Evolutionary conservation across 2,888 invertebrate genomes (phyloP).

Genomic region (Phyto melanocephala): DNA sequence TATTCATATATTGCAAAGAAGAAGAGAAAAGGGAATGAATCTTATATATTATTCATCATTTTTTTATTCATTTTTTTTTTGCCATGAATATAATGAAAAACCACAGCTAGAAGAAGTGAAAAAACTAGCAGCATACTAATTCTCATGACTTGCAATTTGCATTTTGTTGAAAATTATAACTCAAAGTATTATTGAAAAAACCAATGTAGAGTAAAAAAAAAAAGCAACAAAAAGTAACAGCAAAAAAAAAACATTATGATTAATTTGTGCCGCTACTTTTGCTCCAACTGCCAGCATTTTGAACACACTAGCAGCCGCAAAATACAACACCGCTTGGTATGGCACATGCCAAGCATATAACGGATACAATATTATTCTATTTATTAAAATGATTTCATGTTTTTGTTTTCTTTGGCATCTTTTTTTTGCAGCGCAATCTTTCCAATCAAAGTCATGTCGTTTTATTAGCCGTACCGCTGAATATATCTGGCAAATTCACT

Average conservation of each 20-base stretch:
- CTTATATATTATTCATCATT: conserved; percentile 46
- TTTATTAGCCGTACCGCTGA: conserved; percentile 77
- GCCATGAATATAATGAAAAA: conserved; percentile 30
- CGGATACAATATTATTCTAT: conserved; percentile 20
- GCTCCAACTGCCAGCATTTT: not conserved
- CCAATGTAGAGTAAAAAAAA: not conserved
- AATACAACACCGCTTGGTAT: no score
- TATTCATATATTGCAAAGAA: not conserved
- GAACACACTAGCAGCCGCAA: no score
- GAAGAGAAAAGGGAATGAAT: conserved; percentile 3
- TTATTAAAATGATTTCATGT: conserved; percentile 64
- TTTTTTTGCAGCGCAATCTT: conserved; percentile 74
- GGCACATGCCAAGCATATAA: not conserved
- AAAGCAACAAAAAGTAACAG: not conserved
- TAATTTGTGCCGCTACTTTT: conserved; percentile 14
- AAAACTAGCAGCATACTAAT: conserved; percentile 57
- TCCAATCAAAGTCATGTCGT: conserved; percentile 79
- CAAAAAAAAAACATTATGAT: not conserved
- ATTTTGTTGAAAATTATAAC: conserved; percentile 56
- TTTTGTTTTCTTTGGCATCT: conserved; percentile 32
- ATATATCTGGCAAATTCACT: conserved; percentile 79
- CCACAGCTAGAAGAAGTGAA: conserved; percentile 20
- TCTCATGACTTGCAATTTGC: conserved; percentile 60
- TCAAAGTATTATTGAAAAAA: conserved; percentile 43
- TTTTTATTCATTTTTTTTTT: no score